Evolutionary conservation across 2,113 vertebrate genomes (phyloP).

Genomic region (Odocoileus virginianus): DNA sequence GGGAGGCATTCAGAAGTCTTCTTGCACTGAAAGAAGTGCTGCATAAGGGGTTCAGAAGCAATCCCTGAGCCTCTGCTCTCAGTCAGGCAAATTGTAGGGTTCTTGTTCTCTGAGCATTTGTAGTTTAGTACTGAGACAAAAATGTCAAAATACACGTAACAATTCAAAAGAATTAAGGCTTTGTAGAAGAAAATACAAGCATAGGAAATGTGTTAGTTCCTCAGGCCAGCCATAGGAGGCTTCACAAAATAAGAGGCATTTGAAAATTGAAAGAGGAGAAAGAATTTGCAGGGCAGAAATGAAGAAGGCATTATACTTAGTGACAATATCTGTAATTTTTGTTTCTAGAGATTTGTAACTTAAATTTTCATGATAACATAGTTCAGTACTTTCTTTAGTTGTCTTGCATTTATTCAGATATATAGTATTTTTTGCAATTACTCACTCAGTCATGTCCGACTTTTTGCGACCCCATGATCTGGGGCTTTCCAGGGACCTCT

Average conservation of each 20-base stretch:
- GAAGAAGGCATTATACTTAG: background rate
- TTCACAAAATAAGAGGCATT: background rate
- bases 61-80: background rate
- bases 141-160: background rate
- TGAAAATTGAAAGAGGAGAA: background rate
- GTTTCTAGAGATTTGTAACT: background rate
- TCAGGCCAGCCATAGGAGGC: background rate
- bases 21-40: background rate
- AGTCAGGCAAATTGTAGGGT: background rate
- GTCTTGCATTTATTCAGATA: background rate
- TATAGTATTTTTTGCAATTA: background rate
- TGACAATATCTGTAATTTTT: background rate
- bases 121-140: background rate
- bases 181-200: background rate
- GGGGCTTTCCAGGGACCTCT: background rate
- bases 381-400: background rate
- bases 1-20: background rate
- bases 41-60: background rate
- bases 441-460: background rate
- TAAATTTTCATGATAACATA: background rate
- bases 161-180: background rate
- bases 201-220: background rate
- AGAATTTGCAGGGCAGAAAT: background rate
- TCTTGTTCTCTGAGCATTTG: background rate
- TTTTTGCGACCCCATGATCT: background rate